Conservation (phyloP, 2,113 vertebrate species). For the Corythornis cristatus region DNA sequence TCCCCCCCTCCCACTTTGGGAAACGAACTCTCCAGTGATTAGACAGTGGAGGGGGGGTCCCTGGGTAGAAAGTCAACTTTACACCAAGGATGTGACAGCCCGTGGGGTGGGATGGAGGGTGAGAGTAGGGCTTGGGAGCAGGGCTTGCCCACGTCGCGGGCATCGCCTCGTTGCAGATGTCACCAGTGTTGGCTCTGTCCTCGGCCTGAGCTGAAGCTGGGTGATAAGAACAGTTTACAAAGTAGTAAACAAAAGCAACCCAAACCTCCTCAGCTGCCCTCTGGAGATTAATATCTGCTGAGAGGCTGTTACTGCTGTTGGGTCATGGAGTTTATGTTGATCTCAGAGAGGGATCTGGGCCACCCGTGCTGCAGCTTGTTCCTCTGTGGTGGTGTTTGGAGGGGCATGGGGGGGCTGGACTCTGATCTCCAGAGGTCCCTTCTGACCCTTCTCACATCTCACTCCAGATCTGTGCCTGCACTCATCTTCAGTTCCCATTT, state of each 20-base stretch:
- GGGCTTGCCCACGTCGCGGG: accelerated
- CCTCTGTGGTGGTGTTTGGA: too few relatives aligned
- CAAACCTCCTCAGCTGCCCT: neutral
- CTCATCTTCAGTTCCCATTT: neutral
- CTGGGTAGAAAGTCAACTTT: neutral
- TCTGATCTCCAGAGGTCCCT: too few relatives aligned
- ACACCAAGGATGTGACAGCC: neutral
- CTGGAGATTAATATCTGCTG: neutral
- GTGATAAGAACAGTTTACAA: neutral
- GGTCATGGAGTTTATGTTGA: neutral
- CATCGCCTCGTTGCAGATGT: neutral
- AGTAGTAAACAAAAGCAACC: neutral
- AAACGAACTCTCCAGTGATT: neutral
- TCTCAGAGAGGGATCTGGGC: too few relatives aligned
- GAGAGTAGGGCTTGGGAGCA: neutral
- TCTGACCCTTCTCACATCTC: neutral
- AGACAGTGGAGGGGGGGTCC: neutral
- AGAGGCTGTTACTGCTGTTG: neutral
- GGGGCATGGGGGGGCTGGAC: too few relatives aligned
- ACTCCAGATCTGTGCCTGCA: neutral
- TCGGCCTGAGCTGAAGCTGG: neutral
- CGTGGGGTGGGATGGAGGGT: neutral
- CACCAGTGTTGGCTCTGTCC: neutral
- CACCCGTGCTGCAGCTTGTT: too few relatives aligned
- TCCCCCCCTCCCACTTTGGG: neutral